Base-by-base conservation (phyloP, 2,797 vertebrate genomes). In the Takifugu ocellatus region DNA sequence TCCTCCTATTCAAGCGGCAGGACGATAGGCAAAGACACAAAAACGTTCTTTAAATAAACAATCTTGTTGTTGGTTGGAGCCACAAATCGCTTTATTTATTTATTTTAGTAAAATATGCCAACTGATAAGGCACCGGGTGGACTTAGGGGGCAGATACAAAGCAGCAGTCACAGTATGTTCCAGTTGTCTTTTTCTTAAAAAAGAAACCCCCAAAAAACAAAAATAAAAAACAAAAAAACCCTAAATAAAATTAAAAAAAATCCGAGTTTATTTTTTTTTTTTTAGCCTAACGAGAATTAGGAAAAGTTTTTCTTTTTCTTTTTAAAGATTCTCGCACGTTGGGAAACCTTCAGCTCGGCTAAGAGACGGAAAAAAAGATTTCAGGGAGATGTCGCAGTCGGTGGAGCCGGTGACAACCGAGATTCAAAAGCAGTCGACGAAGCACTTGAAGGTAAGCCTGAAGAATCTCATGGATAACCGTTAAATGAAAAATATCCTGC, bases 391-490 rank as follows among this genome's bases (percentile, higher is more conserved):
- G 83, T 82, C 83, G 87, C 87, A 77, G 84, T 84, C 84, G 75
- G 78, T 77, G 78, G 61, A 81, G 83, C 81, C 78, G 80, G 64
- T 68, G 78, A 79, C 63, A 60, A 63, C 68, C 77, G 59, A 68
- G 77, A 89, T 84, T 94, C 93, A 94, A 82, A 94, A 93, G 87
- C 93, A 93, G 87, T 94, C 93, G 88, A 94, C 93, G 82, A 94
- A 94, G 89, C 92, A 94, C 91, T 94, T 93, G 88, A 94, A 94
- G 87, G 92, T 92, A 81, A 94, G 92, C 91, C 92, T 92, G 89
- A 94, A 94, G 92, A 93, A 94, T 91, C 93, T 92, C 92, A 94
- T 94, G 89, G 92, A 91, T 84, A 74, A 91, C 87, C 68, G 81
- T 88, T 88, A 82, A 65, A 89, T 75, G 79, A 79, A 89, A 89